Evolutionary conservation across 1,140 invertebrate genomes (phyloP), one percentile per base, ranked within the genome.

Genomic region (Eueides isabella): DNA sequence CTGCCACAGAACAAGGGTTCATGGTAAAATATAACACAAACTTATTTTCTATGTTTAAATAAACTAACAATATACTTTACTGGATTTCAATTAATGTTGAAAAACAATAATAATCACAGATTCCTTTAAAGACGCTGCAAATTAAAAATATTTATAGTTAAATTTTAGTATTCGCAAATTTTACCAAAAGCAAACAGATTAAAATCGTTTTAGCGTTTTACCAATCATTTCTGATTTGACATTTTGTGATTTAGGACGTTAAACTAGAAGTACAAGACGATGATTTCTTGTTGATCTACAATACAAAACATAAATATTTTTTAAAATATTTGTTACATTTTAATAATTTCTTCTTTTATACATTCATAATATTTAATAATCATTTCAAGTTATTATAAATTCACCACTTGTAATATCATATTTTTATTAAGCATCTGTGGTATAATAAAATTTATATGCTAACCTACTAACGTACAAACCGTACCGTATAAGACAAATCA

Each of bases 91-190:
- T 23, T 55, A 26, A 55, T 26, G 2, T 55, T 55, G 4, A n/a
- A 63, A 63, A 30, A 30, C 1, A 16, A 31, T 16, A 63, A 63
- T n/a, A 63, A 16, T 7, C 61, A 30, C n/a, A 63, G 29, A 29
- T 63, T 63, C n/a, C 61, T 92, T 95, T 95, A 78, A 98, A 97
- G 86, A 97, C 98, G 77, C 86, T 98, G 23, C 97, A 97, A 94
- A 95, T 96, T 91, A 96, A 97, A 94, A 96, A 23, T 55, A 55
- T 26, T 55, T 55, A 26, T 12, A 55, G 23, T 26, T 26, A 7
- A 19, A 55, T 26, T 23, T 55, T 55, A 55, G 26, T 55, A 55
- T 26, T 12, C 23, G 19, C 23, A 55, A 55, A 26, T 55, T 55
- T 26, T 67, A 48, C 23, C 66, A 55, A 67, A 23, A n/a, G 66